These are phyloP conservation scores for Hybos culiciformis DNA, from an alignment of 2,888 invertebrate species.

Conservation along the genomic window DNA sequence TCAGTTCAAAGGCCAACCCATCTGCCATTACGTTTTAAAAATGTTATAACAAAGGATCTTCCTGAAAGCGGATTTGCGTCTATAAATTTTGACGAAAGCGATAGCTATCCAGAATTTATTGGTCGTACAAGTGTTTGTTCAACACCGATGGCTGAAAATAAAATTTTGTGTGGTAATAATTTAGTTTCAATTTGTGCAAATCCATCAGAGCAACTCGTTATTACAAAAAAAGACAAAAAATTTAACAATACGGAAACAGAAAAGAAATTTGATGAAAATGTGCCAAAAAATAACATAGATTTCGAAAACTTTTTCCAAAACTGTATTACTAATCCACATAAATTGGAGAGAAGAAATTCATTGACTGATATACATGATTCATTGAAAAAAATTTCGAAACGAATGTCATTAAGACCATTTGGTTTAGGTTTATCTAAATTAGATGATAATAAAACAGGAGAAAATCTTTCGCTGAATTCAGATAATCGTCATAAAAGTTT, in stretches of 20 bases:
- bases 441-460: constrained; percentile 21
- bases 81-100: constrained; percentile 40
- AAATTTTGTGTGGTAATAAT: constrained; percentile 58
- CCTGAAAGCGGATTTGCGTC: constrained; percentile 35
- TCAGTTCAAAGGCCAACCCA: constrained; percentile 42
- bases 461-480: constrained; percentile 6
- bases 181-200: constrained; percentile 61
- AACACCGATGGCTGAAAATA: constrained; percentile 65
- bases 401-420: constrained; percentile 44
- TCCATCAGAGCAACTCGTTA: constrained; percentile 34
- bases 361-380: constrained; percentile 50
- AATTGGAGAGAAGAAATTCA: constrained; percentile 38
- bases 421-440: constrained; percentile 36
- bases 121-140: constrained; percentile 64
- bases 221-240: constrained; percentile 5
- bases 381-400: constrained; percentile 42
- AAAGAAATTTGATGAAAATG: constrained; percentile 18
- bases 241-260: constrained; percentile 14
- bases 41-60: constrained; percentile 29
- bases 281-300: constrained; percentile 23
- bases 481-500: constrained; percentile 38
- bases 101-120: constrained; percentile 44
- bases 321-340: constrained; percentile 28
- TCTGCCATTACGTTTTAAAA: constrained; percentile 44
- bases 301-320: constrained; percentile 32